A percentile compares a stretch with the other conserved stretches of the same genome.
These are phyloP conservation scores for Seira musarum DNA, from an alignment of 2,888 invertebrate genomes.

Conservation along the genomic window DNA sequence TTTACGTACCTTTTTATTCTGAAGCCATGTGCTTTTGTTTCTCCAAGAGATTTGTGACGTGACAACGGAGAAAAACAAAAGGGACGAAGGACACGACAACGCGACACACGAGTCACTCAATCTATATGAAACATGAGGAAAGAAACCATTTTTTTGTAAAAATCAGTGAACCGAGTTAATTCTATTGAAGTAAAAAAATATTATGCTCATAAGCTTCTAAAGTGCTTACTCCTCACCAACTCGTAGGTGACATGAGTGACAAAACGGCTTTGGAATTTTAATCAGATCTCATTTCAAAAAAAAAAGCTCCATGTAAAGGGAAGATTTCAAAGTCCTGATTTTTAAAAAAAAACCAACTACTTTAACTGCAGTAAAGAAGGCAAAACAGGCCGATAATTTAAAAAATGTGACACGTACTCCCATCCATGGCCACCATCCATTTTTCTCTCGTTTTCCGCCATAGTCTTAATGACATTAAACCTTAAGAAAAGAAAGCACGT, in stretches of 20 bases:
- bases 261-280: too few species aligned
- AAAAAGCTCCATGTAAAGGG: too few species aligned
- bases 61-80: constrained; percentile 2
- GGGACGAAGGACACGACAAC: not conserved
- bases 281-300: too few species aligned
- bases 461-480: not conserved
- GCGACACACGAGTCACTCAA: not conserved
- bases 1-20: not conserved
- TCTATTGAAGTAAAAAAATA: not conserved
- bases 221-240: not conserved
- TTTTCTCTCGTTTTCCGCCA: not conserved
- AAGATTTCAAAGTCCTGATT: not conserved
- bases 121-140: not conserved
- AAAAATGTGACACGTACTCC: not conserved
- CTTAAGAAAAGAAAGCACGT: not conserved
- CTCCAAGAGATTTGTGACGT: constrained; percentile 12
- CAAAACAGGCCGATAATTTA: not conserved
- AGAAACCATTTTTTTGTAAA: not conserved
- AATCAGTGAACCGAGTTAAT: constrained; percentile 1
- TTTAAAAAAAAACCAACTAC: not conserved
- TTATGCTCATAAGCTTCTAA: not conserved
- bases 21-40: constrained; percentile 6
- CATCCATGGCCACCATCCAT: not conserved
- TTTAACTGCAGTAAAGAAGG: not conserved
- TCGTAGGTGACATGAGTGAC: too few species aligned